phyloP scores from a whole-genome alignment of 2,113 vertebrate genomes.

The Rhynchomys soricoides region DNA sequence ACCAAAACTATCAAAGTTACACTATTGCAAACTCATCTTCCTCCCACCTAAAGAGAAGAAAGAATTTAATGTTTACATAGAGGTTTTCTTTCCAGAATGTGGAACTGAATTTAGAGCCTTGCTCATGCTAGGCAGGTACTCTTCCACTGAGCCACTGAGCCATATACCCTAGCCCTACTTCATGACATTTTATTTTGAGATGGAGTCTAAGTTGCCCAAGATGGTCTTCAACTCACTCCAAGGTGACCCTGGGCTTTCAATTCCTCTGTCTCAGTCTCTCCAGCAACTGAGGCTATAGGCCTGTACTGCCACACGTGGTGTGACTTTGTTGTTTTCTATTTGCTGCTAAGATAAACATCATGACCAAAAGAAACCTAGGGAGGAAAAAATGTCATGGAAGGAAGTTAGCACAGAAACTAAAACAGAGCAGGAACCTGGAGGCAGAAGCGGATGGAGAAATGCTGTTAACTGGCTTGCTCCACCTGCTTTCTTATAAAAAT shows the following conservation, averaged over 20 bases:
- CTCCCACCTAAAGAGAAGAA: constrained; percentile 5
- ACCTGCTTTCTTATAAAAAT: not conserved
- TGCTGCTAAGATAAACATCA: not conserved
- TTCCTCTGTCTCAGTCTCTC: not conserved
- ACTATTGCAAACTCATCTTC: not conserved
- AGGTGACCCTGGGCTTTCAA: not conserved
- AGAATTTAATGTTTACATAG: constrained; percentile 14
- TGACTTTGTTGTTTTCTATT: not conserved
- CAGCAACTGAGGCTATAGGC: not conserved
- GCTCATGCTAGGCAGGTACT: not conserved
- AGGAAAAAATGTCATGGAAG: not conserved
- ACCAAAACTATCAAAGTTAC: constrained; percentile 20
- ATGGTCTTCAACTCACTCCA: not conserved
- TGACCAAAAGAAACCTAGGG: not conserved
- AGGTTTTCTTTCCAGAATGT: not conserved
- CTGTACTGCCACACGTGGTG: not conserved
- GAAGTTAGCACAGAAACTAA: not conserved
- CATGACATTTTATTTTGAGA: not conserved
- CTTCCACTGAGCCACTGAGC: not conserved
- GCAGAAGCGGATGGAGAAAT: not conserved
- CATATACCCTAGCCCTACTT: not conserved
- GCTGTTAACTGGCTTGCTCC: not conserved
- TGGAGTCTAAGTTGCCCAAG: not conserved
- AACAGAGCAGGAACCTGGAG: not conserved
- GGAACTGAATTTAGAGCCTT: not conserved